These are phyloP conservation scores for Parthenolecanium corni DNA, from an alignment of 2,888 invertebrate genomes.

Conservation along the genomic window DNA sequence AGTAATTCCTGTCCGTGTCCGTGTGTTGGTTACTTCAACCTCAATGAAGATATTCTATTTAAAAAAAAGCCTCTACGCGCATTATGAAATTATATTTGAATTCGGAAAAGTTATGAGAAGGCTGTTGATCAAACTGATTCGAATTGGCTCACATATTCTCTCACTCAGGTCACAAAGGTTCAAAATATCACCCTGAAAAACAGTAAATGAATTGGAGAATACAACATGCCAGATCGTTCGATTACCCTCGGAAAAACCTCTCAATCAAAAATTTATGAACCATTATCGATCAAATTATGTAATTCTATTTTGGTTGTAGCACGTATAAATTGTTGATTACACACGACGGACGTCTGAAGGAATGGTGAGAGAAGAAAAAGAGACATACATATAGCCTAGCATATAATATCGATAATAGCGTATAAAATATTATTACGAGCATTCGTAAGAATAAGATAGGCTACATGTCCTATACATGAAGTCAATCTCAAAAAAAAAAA, in stretches of 20 bases:
- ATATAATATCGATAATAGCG: not conserved
- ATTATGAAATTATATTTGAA: no score
- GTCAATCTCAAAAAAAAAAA: not conserved
- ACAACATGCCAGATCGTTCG: not conserved
- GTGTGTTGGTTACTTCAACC: no score
- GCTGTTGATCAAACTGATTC: no score
- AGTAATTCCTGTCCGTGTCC: no score
- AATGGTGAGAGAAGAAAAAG: not conserved
- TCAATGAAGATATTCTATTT: no score
- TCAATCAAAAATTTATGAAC: not conserved
- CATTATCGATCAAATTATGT: constrained; percentile 6
- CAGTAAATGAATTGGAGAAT: no score
- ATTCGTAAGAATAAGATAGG: not conserved
- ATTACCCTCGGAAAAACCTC: not conserved
- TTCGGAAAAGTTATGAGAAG: no score
- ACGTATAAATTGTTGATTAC: constrained; percentile 1
- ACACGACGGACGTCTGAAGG: not conserved
- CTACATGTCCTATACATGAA: not conserved
- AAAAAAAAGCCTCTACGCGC: no score
- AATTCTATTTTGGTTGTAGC: not conserved
- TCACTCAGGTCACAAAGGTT: no score
- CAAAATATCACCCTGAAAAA: not conserved
- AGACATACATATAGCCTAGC: no score
- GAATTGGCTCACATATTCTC: no score
- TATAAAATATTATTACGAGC: constrained; percentile 3